These are phyloP conservation scores for Anseranas semipalmata DNA, from an alignment of 2,113 vertebrate genomes.

Conservation along the genomic window DNA sequence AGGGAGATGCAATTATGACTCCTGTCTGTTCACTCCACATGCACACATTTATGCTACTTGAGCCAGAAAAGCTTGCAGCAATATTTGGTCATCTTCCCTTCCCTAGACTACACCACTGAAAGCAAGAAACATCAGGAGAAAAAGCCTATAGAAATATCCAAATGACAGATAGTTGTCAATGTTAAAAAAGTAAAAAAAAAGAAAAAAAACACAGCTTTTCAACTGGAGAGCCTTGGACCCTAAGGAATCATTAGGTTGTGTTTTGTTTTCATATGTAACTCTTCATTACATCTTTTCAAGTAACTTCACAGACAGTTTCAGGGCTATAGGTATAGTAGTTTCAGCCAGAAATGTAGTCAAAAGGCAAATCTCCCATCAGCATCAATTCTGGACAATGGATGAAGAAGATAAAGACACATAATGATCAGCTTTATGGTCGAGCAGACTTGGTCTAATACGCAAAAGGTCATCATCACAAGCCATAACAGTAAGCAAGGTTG, in stretches of 20 bases:
- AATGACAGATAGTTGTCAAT: not conserved
- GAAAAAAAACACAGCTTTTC: not conserved
- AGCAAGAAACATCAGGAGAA: not conserved
- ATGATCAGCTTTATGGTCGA: not conserved
- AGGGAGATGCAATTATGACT: not conserved
- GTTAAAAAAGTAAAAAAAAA: not conserved
- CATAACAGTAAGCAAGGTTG: not conserved
- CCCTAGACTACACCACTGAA: not conserved
- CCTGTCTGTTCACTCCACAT: not conserved
- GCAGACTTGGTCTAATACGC: not conserved
- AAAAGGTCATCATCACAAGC: not conserved
- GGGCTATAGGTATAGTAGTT: not conserved
- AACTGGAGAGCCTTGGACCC: not conserved
- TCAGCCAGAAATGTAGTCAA: not conserved
- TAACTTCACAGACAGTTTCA: not conserved
- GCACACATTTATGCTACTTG: not conserved
- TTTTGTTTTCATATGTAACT: not conserved
- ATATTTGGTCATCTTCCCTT: not conserved
- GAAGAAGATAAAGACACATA: not conserved
- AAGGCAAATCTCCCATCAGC: not conserved
- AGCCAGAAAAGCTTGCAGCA: not conserved
- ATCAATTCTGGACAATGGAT: not conserved
- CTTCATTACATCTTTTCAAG: not conserved
- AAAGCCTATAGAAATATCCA: not conserved
- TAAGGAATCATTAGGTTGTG: not conserved